Base-by-base conservation (phyloP, 2,888 invertebrate genomes). In the Philopedon plagiatum region DNA sequence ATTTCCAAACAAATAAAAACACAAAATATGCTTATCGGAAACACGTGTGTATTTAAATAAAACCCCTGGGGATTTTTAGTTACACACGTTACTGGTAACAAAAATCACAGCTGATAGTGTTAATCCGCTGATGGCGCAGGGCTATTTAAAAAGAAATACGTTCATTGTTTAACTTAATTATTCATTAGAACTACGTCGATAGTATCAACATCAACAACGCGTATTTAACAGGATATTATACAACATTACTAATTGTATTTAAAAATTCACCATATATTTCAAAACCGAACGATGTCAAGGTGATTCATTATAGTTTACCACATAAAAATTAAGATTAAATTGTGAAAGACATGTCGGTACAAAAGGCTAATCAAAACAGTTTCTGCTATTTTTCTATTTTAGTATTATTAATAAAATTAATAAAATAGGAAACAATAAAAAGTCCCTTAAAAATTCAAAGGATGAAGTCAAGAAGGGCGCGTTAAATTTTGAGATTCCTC, bases 221-320 rank as follows among this genome's bases (percentile, higher is more conserved):
- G 44, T 46, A 46, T 46, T 46, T 46, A 46, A 46, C 21, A 21
- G 44, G 51, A 54, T 29, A 54, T 54, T 54, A 18, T 54, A 54
- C 51, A 29, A 54, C 18, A 26, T 21, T 23, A 23, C 23, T 46
- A 23, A 46, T 46, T 29, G 29, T 29, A 54, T 15, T 54, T 54
- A 54, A 54, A 54, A 54, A 32, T 29, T 54, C 8, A 54, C 51
- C 23, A 49, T 13, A n/a, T n/a, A 29, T 54, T 54, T 8, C 26
- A 18, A 46, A 29, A 29, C 57, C 13, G 8, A 58, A 58, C 13
- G 13, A 37, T 39, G 41, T 58, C 58, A 37, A 58, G 39, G 58
- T 58, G 37, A 58, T 41, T 58, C 58, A 58, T 37, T 58, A 58
- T 37, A 37, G 58, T 23, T 39, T 39, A 46, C 46, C 46, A 46